Base-by-base conservation (phyloP, 2,797 vertebrate species). In the Sebastes alutus region DNA sequence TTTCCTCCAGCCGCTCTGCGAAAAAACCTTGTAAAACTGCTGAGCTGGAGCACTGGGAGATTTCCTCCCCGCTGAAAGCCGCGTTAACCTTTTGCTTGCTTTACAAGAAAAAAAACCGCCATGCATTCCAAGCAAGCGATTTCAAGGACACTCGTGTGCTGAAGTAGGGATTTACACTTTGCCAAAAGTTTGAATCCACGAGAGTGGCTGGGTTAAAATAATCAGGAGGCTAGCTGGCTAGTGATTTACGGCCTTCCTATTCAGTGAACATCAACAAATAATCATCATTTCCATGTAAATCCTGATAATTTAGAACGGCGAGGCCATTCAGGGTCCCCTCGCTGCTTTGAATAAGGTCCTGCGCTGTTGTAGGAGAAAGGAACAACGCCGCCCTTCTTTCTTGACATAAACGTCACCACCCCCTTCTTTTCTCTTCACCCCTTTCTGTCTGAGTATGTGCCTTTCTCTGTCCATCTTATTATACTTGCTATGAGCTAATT, bases 271-370 rank as follows among this genome's bases (percentile, higher is more conserved):
- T 88, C 81, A 90, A 93, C 93, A 94, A 94, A 94, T 86, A 88
- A 90, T 91, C 84, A 92, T 93, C 87, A 90, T 94, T 93, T 94
- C 92, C 89, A 94, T 94, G 85, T 94, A 92, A 95, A 96, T 94
- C 92, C 92, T 83, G 89, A 90, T 93, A 76, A 95, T 95, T 94
- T 95, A 94, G 87, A 87, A 78, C 83, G 29, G 56, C 38, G n/a
- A 77, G 65, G 82, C 78, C 90, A 82, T 89, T 92, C 83, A 83
- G 71, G 63, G 62, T 80, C 86, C 81, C 77, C 69, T 75, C 33
- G 38, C 71, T 73, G 83, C 82, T 87, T 73, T 95, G 88, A 92
- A 94, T 90, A 71, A 88, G 49, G 72, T 67, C 75, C 59, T 74
- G 78, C 29, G 22, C 73, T 86, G 89, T 86, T 76, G 56, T 56